Conservation (phyloP, 2,113 vertebrate genomes). For the Colossoma macropomum region DNA sequence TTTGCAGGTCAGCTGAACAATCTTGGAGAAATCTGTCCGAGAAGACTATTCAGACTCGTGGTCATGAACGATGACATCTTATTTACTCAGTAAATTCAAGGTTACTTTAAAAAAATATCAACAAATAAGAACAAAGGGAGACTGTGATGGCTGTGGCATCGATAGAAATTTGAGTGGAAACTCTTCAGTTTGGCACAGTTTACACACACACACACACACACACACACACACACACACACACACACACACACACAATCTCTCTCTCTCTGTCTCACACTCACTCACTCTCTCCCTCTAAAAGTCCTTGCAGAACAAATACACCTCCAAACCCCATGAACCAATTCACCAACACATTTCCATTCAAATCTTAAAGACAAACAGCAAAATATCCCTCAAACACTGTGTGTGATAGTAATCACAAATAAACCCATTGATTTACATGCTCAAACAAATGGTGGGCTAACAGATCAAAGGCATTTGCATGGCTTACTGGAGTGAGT, state of each 20-base stretch:
- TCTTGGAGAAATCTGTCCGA: no score
- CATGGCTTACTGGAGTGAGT: not conserved
- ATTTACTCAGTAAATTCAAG: no score
- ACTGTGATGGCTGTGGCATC: no score
- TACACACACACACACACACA: not conserved
- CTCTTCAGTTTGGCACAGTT: no score
- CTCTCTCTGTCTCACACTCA: not conserved
- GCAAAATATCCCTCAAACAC: not conserved
- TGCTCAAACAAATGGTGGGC: not conserved
- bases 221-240: not conserved
- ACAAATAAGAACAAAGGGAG: no score
- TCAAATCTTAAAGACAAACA: conserved; percentile 31
- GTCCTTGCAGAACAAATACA: not conserved
- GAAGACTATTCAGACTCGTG: no score
- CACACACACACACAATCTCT: not conserved
- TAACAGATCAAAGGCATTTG: not conserved
- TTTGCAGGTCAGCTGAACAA: no score
- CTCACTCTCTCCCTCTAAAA: not conserved
- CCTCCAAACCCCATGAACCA: not conserved
- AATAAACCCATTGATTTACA: not conserved
- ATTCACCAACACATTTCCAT: conserved; percentile 7
- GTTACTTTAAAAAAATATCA: no score
- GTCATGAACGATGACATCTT: no score
- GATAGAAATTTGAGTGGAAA: no score
- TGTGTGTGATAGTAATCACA: not conserved